Base-by-base conservation (phyloP, 1,140 invertebrate species). In the Trichonephila clavata region DNA sequence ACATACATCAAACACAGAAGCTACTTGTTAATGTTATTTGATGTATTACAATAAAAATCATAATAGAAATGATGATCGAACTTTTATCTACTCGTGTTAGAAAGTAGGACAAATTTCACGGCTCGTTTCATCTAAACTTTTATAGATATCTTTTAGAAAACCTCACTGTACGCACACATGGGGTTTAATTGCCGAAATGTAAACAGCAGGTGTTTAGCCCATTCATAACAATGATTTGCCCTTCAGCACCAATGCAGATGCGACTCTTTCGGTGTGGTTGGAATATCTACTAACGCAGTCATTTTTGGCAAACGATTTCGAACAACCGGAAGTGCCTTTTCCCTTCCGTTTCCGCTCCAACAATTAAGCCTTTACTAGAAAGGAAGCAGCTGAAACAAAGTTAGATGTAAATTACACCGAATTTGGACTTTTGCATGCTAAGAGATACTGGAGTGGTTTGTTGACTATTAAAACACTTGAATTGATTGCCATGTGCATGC, bases 251-350 rank as follows among this genome's bases (percentile, higher is more conserved):
- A 24, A 77, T 77, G 71, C 71, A 77, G 71, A 77, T 77, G 71
- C 71, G 71, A 32, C 18, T n/a, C n/a, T 39, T 27, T 77, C 65
- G 10, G 6, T 77, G 71, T 20, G 24, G 71, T 27, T 39, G 27
- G 16, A 14, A 77, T 77, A 63, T 63, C 20, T 32, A 24, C 20
- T 13, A 77, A 24, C 32, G 81, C 7, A 83, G 27, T 57, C 81
- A 83, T 59, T 83, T n/a, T 77, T 39, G 61, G 59, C 84, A 61
- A 63, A 86, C 59, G 84, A 63, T 32, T 61, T 59, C 27, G 59
- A 86, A 32, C 81, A 59, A 88, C 86, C 86, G 86, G 86, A 88
- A 88, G 61, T 50, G 24, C 86, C 13, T 32, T 61, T 60, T 32
- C 3, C 32, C 60, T 65, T 88, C 86, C 86, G 60, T 61, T 88